Base-by-base conservation (phyloP, 2,888 invertebrate genomes). In the Germaria angustata region DNA sequence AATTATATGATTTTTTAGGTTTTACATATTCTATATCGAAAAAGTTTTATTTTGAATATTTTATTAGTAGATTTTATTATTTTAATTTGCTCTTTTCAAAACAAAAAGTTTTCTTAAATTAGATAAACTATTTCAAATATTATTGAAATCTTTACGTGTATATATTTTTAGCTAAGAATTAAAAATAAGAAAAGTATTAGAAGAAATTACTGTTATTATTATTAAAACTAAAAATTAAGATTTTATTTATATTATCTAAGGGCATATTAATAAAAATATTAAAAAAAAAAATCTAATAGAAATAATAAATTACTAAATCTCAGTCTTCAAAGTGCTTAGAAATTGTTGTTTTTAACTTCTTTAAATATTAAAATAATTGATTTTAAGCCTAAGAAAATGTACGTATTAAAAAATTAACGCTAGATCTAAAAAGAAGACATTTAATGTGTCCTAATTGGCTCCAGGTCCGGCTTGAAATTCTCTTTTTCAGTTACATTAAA, bases 321-420 rank as follows among this genome's bases (percentile, higher is more conserved):
- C 82, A 82, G 82, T 82, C 82, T 82, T 82, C 66, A 71, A 71
- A 76, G 82, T 82, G 82, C 76, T 82, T 82, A 82, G 82, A 79
- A 79, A 75, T 71, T 79, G 75, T 75, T 63, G 24, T 61, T 71
- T 68, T 71, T 69, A 68, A 68, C 53, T 80, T 75, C 13, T 13
- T 36, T 49, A 72, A 77, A 59, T 46, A 63, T 49, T 69, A 61
- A 59, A 17, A 66, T 46, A 11, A 36, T 57, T 46, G 28, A 13
- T 63, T 44, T 44, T 71, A 22, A 53, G 61, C 8, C 8, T 61
- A 69, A 7, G n/a, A 69, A 44, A 51, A 77, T 55, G n/a, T n/a
- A 53, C 46, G 15, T 65, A 17, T 32, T 51, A 6, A 6, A 46
- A 63, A 44, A 1, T 76, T 41, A 44, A 55, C 22, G 20, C 49